Base-by-base conservation (phyloP, 1,140 invertebrate genomes). In the Antheraea mylitta region DNA sequence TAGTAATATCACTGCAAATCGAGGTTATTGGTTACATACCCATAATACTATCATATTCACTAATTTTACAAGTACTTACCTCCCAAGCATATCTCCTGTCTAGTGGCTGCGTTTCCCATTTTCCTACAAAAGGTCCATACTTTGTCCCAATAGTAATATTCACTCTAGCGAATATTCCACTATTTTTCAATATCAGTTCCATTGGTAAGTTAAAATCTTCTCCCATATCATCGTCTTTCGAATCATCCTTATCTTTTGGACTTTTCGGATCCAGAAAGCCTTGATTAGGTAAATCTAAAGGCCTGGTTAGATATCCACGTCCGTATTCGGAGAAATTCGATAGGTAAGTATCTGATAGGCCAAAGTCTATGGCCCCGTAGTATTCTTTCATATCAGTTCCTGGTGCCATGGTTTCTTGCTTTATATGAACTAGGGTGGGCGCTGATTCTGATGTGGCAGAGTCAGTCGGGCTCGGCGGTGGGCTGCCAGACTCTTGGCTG, bases 121-220 rank as follows among this genome's bases (percentile, higher is more conserved):
- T 95, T 0, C 95, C 95, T 63, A 94, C 86, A 75, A 95, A 96
- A 1, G 96, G 95, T 37, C 96, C 96, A 83, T 95, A 96, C 73
- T 94, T 94, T 7, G 93, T 94, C 4, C 95, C 95, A 64, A 92
- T 90, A 10, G 92, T 80, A 37, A 96, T 93, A 72, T 91, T 89
- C 4, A 73, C 81, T 73, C 90, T 93, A 11, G 94, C 90, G 85
- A 93, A 95, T 64, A 95, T 92, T 9, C 94, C 94, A 5, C 89
- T 85, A 30, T 78, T 76, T 68, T 89, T 91, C 4, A 92, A 81
- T 37, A 91, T 80, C 64, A 95, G 68, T 73, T 95, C 94, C 38
- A 42, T 82, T 0, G 90, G 90, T 58, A 92, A 58, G 69, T 81
- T 82, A 19, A 79, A 77, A 10, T 89, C 85, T 18, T 79, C 77